Evolutionary conservation across 2,888 invertebrate species (phyloP), one percentile per base, ranked within the genome.

Genomic region (Encarsia formosa): DNA sequence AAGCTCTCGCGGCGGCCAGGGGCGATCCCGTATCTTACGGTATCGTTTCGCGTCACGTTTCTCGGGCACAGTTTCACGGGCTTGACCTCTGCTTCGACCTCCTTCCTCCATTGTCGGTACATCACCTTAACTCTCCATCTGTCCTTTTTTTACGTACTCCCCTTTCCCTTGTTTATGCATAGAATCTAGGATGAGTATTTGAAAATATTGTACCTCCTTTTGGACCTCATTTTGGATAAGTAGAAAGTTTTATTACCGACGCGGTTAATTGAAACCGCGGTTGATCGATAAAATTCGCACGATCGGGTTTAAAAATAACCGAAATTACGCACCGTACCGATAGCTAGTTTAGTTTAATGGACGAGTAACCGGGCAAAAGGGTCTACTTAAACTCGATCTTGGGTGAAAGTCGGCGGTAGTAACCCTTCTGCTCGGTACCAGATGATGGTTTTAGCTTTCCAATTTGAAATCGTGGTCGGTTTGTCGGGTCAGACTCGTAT

Each of bases 41-140:
- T 50, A 53, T 57, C 49, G 50, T 48, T 54, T 56, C 55, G 57
- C 56, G 45, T 61, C 61, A 61, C 61, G 61, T 61, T 61, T 57
- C 58, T 59, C 54, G 58, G 57, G 53, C 56, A 50, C 55, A 54
- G 58, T 59, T 59, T 61, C 59, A 61, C 57, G 58, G 59, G 54
- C 52, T 52, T 61, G 61, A 61, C 56, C 61, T 61, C 56, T 56
- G 54, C 58, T 59, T 56, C 59, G 58, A 61, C 61, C 61, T 57
- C 56, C 56, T 59, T 54, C n/a, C n/a, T n/a, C 51, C 55, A 59
- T 61, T 59, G 58, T 59, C 37, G 44, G 23, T 31, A 20, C 52
- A 26, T 38, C 38, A 43, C 11, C 42, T 20, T 34, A 24, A 16
- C 19, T 11, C 38, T 11, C 19, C 42, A 16, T 29, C 18, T 11